Percentiles rank a stretch among this genome's conserved stretches.
phyloP scores from a whole-genome alignment of 2,797 vertebrate species.

The Tamandua tetradactyla region DNA sequence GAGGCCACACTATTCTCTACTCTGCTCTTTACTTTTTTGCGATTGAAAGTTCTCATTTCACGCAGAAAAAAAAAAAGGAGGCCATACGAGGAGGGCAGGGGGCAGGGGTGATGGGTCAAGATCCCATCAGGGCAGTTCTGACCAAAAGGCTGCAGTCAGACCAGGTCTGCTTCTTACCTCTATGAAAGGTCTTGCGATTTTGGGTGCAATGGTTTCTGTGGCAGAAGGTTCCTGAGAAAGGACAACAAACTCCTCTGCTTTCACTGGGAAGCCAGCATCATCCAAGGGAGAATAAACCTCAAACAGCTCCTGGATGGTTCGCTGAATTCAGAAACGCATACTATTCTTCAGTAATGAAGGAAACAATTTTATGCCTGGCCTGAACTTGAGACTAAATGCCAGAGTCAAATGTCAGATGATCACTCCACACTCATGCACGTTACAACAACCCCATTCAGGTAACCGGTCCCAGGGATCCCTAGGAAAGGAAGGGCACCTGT shows the following conservation, averaged over 20 bases:
- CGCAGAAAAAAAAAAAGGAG: neutral
- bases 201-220: slow-evolving; percentile 95
- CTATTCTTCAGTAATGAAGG: neutral
- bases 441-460: neutral
- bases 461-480: too few relatives aligned
- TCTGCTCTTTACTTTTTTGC: neutral
- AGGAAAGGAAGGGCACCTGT: slow-evolving; percentile 85
- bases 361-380: neutral
- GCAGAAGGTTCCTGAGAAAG: slow-evolving; percentile 97
- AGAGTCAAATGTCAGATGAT: fast-evolving
- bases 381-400: fast-evolving
- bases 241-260: slow-evolving; percentile 98
- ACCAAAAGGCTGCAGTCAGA: neutral
- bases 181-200: slow-evolving; percentile 96
- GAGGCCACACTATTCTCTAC: neutral
- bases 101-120: too few relatives aligned
- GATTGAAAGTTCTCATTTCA: neutral
- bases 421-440: fast-evolving
- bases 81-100: neutral
- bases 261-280: slow-evolving; percentile 94
- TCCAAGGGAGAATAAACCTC: slow-evolving; percentile 91
- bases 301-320: slow-evolving; percentile 98
- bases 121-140: neutral
- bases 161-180: slow-evolving; percentile 83
- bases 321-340: slow-evolving; percentile 80